Base-by-base conservation (phyloP, 2,113 vertebrate genomes). In the Triplophysa tibetana region DNA sequence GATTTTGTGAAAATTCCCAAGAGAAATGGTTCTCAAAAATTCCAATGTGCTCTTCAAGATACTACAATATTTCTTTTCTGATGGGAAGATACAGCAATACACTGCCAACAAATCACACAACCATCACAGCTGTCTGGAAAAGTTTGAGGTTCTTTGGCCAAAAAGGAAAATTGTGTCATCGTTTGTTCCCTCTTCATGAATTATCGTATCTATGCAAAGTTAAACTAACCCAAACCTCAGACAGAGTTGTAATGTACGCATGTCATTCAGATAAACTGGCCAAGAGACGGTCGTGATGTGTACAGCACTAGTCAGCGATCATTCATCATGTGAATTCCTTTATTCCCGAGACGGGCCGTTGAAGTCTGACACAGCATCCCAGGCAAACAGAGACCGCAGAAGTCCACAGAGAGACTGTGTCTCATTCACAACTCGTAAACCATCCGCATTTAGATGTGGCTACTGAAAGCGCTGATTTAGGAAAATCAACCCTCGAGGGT, bases 291-390 rank as follows among this genome's bases (percentile, higher is more conserved):
- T 62, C n/a, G 8, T 19, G 19, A n/a, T 21, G 7, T 58, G 19
- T 21, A n/a, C 4, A 26, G 21, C 21, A 8, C 33, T 3, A 21
- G 8, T 48, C 56, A 62, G 43, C 26, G 23, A 26, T 75, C 58
- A 75, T 75, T 75, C 58, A 75, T 75, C 72, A 63, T 41, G 16
- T 4, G 45, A 23, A 48, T 62, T 62, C 38, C 24, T 75, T 24
- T 41, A 11, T 75, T 75, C 72, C 72, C 58, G 13, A 58, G 54
- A 9, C 43, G 16, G 23, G 2, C 23, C 58, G 13, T 26, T 62
- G 9, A 48, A 4, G 41, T 43, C 24, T 75, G 72, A 63, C 58
- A n/a, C 58, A 63, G 72, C 58, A 0, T 63, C 63, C 58, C 72
- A 75, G 58, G 17, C 72, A n/a, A 75, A 45, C 21, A 0, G n/a